Evolutionary conservation across 92 coral and sea anemone species (phyloP).

Genomic region (Hydrozoanthus gracilis): DNA sequence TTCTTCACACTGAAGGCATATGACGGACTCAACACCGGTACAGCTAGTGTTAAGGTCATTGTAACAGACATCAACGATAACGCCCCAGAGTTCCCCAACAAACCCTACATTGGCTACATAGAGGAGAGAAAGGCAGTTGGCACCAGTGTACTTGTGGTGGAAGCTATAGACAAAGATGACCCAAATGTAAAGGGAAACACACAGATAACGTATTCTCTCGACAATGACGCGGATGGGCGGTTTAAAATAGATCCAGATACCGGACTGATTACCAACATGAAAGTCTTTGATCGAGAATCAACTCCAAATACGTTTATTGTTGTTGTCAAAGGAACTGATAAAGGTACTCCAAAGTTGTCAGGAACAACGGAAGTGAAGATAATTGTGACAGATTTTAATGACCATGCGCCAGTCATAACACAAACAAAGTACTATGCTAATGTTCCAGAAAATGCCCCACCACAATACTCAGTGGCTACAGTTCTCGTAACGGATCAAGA

Average conservation of each 20-base stretch:
- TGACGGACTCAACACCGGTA: slow-evolving; percentile 71
- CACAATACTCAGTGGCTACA: slow-evolving; percentile 74
- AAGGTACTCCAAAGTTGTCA: slow-evolving; percentile 64
- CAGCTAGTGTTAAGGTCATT: slow-evolving; percentile 68
- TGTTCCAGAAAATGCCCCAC: slow-evolving; percentile 85
- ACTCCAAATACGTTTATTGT: slow-evolving; percentile 67
- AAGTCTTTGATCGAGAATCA: slow-evolving; percentile 67
- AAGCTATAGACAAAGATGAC: slow-evolving; percentile 83
- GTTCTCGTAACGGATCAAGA: slow-evolving; percentile 80
- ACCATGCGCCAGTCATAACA: slow-evolving; percentile 68
- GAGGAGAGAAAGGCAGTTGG: slow-evolving; percentile 65
- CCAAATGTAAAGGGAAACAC: slow-evolving; percentile 75
- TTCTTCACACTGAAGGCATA: slow-evolving; percentile 79
- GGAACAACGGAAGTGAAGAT: slow-evolving; percentile 86
- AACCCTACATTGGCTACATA: slow-evolving; percentile 83
- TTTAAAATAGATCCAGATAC: slow-evolving; percentile 68
- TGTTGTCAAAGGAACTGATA: slow-evolving; percentile 79
- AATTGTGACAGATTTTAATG: slow-evolving; percentile 71
- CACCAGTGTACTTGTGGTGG: slow-evolving; percentile 83
- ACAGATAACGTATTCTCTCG: slow-evolving; percentile 70
- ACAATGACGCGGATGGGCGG: slow-evolving; percentile 63
- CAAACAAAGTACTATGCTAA: slow-evolving; percentile 66
- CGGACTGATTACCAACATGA: slow-evolving; percentile 71
- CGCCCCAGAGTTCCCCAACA: slow-evolving; percentile 79
- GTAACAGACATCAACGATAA: slow-evolving; percentile 79